phyloP scores from a whole-genome alignment of 2,797 vertebrate species.

The Scyliorhinus canicula region DNA sequence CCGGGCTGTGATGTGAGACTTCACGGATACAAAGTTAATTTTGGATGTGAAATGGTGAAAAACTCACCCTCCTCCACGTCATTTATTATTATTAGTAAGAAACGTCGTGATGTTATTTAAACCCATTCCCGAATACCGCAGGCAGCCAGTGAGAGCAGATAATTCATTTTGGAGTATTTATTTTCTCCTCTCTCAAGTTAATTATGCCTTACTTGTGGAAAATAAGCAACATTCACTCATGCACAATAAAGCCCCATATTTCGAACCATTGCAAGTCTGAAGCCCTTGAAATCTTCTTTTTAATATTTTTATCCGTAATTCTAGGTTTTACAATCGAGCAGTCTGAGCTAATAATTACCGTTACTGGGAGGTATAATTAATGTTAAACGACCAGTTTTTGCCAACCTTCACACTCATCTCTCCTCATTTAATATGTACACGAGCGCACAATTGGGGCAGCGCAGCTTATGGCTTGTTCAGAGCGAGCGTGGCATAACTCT shows the following conservation, averaged over 20 bases:
- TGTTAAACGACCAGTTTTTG: neutral
- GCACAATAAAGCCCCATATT: neutral
- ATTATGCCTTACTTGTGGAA: neutral
- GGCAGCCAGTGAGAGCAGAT: neutral
- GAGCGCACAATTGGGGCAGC: neutral
- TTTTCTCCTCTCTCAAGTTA: neutral
- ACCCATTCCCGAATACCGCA: neutral
- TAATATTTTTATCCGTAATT: neutral
- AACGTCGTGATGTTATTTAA: conserved; percentile 19
- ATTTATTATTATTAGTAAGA: conserved; percentile 26
- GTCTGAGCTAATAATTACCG: neutral
- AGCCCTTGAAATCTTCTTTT: neutral
- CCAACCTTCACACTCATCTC: neutral
- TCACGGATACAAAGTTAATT: neutral
- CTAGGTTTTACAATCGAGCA: neutral
- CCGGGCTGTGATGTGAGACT: neutral
- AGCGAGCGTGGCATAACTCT: neutral
- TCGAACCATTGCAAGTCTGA: neutral
- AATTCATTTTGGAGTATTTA: conserved; percentile 29
- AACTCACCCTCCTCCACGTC: neutral
- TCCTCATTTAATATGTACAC: neutral
- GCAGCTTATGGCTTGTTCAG: neutral
- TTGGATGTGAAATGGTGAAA: conserved; percentile 22
- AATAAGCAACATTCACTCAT: neutral
- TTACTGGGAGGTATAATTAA: neutral